Evolutionary conservation across 2,888 invertebrate genomes (phyloP), one percentile per base, ranked within the genome.

Genomic region (Drosophila pseudotalamancana): DNA sequence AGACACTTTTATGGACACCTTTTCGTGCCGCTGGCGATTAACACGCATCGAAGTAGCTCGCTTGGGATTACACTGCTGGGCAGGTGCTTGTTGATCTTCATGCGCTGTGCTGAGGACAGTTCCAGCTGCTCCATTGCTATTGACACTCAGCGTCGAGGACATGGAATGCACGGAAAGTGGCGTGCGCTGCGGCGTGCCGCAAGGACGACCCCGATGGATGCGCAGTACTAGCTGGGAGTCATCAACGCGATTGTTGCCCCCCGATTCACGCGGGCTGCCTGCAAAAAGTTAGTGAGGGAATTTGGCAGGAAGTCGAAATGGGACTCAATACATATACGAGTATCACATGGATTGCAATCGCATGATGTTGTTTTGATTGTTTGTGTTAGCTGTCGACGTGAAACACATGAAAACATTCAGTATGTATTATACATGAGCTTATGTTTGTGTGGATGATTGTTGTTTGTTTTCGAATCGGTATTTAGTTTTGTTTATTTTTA

Each of bases 141-240:
- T 94, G 9, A 94, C 94, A 40, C 93, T 95, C 83, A 94, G 93
- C 77, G 94, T 94, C 50, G 94, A 94, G 12, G 90, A 89, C 89
- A 90, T 94, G 11, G 94, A 94, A 49, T 94, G 92, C 6, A 94
- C 94, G 0, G 94, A 95, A 16, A 90, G 80, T 0, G 90, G 90
- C 0, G 94, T 94, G 6, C 91, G 87, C 21, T 92, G 91, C 40
- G 91, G 91, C 37, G 92, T 91, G 18, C 94, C 95, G 11, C 95
- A 93, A 0, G 91, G 90, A 21, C 91, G 86, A 0, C 98, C 98
- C 0, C 98, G 93, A 91, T 98, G 98, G 80, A 98, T 97, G 74
- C 98, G 94, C 72, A 98, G 92, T 0, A 98, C 97, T 53, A 98
- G 92, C 42, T 96, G 94, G 90, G 97, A 96, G 90, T 97, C 97